These are phyloP conservation scores for Squalus acanthias DNA, from an alignment of 2,797 vertebrate genomes.

Conservation along the genomic window DNA sequence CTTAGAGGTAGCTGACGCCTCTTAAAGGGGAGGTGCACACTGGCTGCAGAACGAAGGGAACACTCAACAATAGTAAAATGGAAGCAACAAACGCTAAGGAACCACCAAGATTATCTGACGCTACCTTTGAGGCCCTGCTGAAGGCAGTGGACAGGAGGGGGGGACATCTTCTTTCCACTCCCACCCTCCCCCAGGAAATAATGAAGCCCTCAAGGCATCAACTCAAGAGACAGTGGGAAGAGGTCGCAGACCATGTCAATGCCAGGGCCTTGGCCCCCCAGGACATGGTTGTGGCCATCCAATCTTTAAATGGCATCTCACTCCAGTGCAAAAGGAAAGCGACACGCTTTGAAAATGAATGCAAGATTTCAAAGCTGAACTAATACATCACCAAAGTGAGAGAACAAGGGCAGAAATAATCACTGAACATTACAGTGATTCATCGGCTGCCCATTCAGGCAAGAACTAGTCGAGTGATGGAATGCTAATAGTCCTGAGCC, in stretches of 20 bases:
- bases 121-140: background rate
- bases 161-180: background rate
- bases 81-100: background rate
- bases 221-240: background rate
- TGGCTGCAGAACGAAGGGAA: background rate
- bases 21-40: background rate
- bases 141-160: background rate
- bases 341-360: background rate
- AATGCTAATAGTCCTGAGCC: constrained; percentile 2
- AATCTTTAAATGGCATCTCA: background rate
- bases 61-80: background rate
- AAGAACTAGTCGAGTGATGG: background rate
- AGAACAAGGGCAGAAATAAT: constrained; percentile 18
- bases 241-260: background rate
- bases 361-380: background rate
- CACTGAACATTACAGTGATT: background rate
- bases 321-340: background rate
- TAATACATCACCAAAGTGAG: background rate
- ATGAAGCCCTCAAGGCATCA: background rate
- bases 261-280: background rate
- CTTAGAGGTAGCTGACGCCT: background rate
- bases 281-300: background rate
- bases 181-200: background rate
- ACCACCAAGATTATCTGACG: background rate
- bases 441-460: background rate